These are phyloP conservation scores for Chelonia mydas DNA, from an alignment of 2,797 vertebrate genomes.

Conservation along the genomic window DNA sequence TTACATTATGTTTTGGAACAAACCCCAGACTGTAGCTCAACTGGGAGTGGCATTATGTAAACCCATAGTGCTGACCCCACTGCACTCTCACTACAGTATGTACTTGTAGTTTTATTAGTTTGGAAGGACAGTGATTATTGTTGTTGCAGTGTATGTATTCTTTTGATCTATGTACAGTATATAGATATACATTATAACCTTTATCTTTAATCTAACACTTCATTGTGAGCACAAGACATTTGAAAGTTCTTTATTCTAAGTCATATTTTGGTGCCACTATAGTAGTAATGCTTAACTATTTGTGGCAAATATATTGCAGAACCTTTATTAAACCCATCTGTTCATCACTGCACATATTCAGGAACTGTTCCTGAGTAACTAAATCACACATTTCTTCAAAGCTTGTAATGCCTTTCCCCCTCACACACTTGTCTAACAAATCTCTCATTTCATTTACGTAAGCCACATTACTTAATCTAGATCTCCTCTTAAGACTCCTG, in stretches of 20 bases:
- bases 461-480: no score
- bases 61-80: background rate
- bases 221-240: conserved; percentile 26
- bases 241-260: conserved; percentile 37
- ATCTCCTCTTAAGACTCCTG: no score
- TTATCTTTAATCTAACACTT: conserved; percentile 48
- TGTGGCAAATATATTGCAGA: conserved; percentile 30
- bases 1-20: background rate
- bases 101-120: background rate
- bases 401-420: no score
- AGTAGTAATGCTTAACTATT: conserved; percentile 5
- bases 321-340: conserved; percentile 58
- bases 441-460: no score
- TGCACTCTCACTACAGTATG: background rate
- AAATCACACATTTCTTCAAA: no score
- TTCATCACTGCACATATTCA: background rate
- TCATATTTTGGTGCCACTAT: conserved; percentile 22
- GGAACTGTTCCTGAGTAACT: no score
- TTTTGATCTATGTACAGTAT: background rate
- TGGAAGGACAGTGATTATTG: background rate
- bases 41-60: background rate
- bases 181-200: background rate
- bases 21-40: background rate
- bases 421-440: no score
- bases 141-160: background rate